phyloP scores from a whole-genome alignment of 2,113 vertebrate species.

The Mus musculus region GRCm39 chr5:103417001-103417500 shows the following conservation, averaged over 20 bases:
- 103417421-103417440: no score
- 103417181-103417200: not conserved
- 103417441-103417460: no score
- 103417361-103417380: not conserved
- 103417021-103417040: not conserved
- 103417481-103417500: not conserved
- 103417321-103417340: no score
- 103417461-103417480: not conserved
- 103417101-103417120: not conserved
- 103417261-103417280: no score
- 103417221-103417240: not conserved
- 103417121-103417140: not conserved
- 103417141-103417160: not conserved
- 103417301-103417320: not conserved
- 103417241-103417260: no score
- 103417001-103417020: no score
- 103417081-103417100: not conserved
- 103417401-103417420: not conserved
- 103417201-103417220: no score
- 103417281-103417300: no score
- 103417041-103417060: constrained; percentile 22
- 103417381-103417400: not conserved
- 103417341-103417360: not conserved
- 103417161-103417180: not conserved
- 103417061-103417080: not conserved